Conservation (phyloP, 2,113 vertebrate species). For the Anas platyrhynchos region DNA sequence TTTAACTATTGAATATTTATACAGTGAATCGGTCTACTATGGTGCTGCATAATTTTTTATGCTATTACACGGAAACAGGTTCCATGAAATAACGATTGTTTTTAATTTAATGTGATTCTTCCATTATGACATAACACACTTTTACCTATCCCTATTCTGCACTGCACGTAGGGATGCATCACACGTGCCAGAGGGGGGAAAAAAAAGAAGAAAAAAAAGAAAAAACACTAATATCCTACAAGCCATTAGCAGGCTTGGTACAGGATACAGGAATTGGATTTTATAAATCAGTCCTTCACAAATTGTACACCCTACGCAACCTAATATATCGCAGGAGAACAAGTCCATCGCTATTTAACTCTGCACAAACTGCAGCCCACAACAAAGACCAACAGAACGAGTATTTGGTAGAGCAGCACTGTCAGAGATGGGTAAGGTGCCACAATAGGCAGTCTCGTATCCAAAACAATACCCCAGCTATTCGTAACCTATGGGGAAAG, state of each 20-base stretch:
- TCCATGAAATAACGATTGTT: neutral
- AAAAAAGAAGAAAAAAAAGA: neutral
- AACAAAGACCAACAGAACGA: conserved; percentile 59
- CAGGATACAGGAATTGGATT: neutral
- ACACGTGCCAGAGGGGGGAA: neutral
- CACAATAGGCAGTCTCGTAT: conserved; percentile 12
- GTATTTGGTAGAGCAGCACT: neutral
- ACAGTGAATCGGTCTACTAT: neutral
- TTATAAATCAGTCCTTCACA: neutral
- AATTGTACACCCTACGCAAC: neutral
- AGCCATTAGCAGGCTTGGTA: neutral
- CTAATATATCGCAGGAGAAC: neutral
- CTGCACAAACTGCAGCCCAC: conserved; percentile 32
- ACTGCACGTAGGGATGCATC: neutral
- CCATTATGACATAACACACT: neutral
- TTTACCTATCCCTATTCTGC: neutral
- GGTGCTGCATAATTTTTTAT: neutral
- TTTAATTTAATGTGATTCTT: neutral
- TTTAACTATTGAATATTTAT: neutral
- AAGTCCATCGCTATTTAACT: neutral
- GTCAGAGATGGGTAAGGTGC: conserved; percentile 18
- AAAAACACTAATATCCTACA: neutral
- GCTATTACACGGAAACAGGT: neutral
- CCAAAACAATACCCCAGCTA: conserved; percentile 34
- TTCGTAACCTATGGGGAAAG: neutral